Evolutionary conservation across 2,888 invertebrate genomes (phyloP), one percentile per base, ranked within the genome.

Genomic region (Standfussiana lucernea): DNA sequence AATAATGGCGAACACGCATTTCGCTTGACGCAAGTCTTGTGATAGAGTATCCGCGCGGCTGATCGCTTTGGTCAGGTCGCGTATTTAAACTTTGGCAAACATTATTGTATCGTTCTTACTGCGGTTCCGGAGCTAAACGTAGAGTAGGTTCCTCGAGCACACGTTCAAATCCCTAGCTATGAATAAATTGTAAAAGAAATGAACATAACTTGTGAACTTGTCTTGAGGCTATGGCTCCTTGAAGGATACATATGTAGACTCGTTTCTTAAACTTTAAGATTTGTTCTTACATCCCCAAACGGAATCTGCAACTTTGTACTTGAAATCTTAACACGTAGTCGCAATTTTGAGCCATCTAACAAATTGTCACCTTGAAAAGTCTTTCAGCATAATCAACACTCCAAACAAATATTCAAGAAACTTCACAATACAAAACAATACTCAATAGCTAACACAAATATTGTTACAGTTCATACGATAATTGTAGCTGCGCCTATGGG

Each of bases 381-480:
- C 35, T 67, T 79, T 56, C 28, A 50, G 18, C 18, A 64, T 24
- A 56, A 67, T 59, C 56, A 69, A n/a, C 28, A 45, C 5, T n/a
- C 7, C 8, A 15, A 66, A 45, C 18, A 59, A 66, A 76, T 47
- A 61, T n/a, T 21, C 3, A 69, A 50, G 65, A 42, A 77, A 82
- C 32, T 78, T 67, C n/a, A 21, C 35, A 61, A n/a, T 42, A 11
- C 47, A 37, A 68, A 32, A 13, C 47, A 56, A 71, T 42, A 72
- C 56, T 32, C 45, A 73, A 69, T 86, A 78, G 76, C 35, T 83
- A 72, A 80, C 28, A 69, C 67, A 76, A 81, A 87, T 77, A 75
- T 82, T 69, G 73, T 82, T 80, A 82, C 32, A 37, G 42, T 72
- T 56, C 59, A 37, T 35, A 67, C 74, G 80, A 83, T 85, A 72